Base-by-base conservation (phyloP, 1,140 invertebrate species). In the Cataglyphis hispanica region DNA sequence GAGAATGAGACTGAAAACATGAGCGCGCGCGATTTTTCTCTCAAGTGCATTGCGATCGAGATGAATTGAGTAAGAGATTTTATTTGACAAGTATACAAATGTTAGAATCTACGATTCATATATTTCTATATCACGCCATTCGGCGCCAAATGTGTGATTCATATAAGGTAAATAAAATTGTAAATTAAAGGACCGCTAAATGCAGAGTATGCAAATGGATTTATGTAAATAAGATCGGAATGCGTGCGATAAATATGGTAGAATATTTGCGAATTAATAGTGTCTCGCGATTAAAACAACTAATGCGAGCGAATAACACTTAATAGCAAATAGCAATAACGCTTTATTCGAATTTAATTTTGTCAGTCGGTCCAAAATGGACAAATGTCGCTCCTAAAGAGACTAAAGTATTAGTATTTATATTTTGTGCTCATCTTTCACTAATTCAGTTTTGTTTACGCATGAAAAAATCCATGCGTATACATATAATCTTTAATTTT, bases 1-100 rank as follows among this genome's bases (percentile, higher is more conserved):
- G 19, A 80, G 31, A 69, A 69, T 27, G 43, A 56, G 76, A 80
- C 40, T 63, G 22, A 80, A 80, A 64, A 80, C 43, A 80, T 40
- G 25, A 7, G 5, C 11, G 1, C 27, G 27, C 50, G 66, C 75
- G 22, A 80, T 86, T 86, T 63, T 72, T 67, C 27, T n/a, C n/a
- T 27, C 40, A 22, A 27, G 37, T 16, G 58, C 43, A 8, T 19
- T 19, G 5, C 8, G 64, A 67, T 22, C 34, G 19, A 27, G 6
- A 31, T 63, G 16, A 31, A 50, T 34, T 13, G 27, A 22, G 27
- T 8, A 10, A 25, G 5, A 40, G 22, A 58, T 61, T 31, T 31
- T 61, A 40, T 74, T 22, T 56, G 53, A 50, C 60, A 25, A 19
- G 19, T 66, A 66, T 19, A 31, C n/a, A 40, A 34, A 37, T 37